These are phyloP conservation scores for Aporophyla lueneburgensis DNA, from an alignment of 2,888 invertebrate species.

Conservation along the genomic window DNA sequence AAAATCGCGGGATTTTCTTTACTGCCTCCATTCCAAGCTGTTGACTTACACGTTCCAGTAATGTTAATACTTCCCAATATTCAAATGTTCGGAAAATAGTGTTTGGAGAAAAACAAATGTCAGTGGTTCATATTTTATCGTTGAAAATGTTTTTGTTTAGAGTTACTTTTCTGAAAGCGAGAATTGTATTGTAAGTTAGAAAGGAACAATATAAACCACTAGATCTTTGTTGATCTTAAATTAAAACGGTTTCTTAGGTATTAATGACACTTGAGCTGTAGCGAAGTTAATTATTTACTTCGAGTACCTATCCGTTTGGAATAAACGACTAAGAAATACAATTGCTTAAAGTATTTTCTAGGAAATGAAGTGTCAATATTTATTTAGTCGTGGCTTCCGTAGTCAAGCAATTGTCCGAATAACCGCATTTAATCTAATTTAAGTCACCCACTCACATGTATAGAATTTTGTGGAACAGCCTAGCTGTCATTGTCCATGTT, in stretches of 20 bases:
- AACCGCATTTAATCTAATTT: background rate
- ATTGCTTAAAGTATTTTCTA: slow-evolving; percentile 6
- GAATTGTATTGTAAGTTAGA: slow-evolving; percentile 22
- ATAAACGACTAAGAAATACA: background rate
- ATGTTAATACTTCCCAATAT: background rate
- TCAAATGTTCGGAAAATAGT: slow-evolving; percentile 25
- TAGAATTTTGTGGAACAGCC: no score
- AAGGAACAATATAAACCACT: slow-evolving; percentile 10
- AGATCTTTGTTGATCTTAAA: slow-evolving; percentile 30
- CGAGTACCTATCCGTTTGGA: background rate
- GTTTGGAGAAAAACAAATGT: slow-evolving; percentile 9
- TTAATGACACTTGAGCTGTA: slow-evolving; percentile 11
- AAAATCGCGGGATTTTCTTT: slow-evolving; percentile 52
- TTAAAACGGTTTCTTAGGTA: slow-evolving; percentile 33
- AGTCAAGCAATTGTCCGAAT: background rate
- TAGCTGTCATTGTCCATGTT: no score
- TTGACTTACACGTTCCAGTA: slow-evolving; percentile 22
- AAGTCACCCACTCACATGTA: no score
- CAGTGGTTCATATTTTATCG: background rate
- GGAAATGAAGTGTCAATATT: background rate
- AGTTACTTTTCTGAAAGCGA: background rate
- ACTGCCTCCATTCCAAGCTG: slow-evolving; percentile 41
- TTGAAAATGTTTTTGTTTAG: slow-evolving; percentile 11
- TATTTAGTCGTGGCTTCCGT: background rate
- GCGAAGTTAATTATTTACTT: slow-evolving; percentile 27